These are phyloP conservation scores for Bombyx mandarina DNA, from an alignment of 1,140 invertebrate genomes.

Conservation along the genomic window DNA sequence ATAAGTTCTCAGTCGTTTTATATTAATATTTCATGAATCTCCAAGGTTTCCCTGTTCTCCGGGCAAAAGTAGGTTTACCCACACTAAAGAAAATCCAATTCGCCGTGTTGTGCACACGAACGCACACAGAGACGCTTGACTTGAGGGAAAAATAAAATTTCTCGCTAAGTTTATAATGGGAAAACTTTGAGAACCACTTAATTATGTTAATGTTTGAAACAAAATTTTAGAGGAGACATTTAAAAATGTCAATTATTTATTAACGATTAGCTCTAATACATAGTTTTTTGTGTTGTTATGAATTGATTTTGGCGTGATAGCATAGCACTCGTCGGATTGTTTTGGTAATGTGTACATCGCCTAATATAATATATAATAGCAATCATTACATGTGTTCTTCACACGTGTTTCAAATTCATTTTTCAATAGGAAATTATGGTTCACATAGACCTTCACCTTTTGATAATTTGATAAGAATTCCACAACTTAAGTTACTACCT, in stretches of 20 bases:
- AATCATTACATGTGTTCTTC: no score
- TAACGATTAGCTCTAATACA: neutral
- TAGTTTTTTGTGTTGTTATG: no score
- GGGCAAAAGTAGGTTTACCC: constrained; percentile 66
- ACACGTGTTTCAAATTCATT: no score
- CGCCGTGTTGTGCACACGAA: constrained; percentile 51
- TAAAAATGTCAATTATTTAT: constrained; percentile 62
- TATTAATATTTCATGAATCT: constrained; percentile 56
- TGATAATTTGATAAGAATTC: no score
- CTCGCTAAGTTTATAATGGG: constrained; percentile 72
- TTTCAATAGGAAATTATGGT: no score
- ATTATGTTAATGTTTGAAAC: constrained; percentile 72
- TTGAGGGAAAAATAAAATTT: constrained; percentile 72
- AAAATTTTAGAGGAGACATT: constrained; percentile 69
- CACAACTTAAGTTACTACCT: no score
- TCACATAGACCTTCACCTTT: no score
- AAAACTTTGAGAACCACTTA: constrained; percentile 72
- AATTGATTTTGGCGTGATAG: no score
- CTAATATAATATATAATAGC: no score
- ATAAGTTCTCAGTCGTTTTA: constrained; percentile 28
- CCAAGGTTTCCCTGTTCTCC: constrained; percentile 57
- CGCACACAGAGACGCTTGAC: constrained; percentile 61
- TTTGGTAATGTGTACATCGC: no score
- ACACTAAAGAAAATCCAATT: constrained; percentile 67
- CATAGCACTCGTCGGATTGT: no score